Percentiles rank a stretch among this genome's conserved stretches.
Evolutionary conservation across 2,113 vertebrate genomes (phyloP).

Genomic region (Carassius auratus): DNA sequence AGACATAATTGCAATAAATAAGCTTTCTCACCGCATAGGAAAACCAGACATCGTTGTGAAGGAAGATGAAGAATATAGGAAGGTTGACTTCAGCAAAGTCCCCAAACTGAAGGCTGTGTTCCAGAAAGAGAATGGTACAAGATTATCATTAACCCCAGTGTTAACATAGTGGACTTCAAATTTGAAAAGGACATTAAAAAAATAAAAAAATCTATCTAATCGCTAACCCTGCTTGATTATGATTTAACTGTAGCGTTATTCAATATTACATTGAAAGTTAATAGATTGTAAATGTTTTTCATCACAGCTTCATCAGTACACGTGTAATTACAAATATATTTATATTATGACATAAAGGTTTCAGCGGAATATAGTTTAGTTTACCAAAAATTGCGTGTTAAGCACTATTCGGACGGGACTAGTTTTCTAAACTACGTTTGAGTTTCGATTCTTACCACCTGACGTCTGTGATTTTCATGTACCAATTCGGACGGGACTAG

Average conservation of each 20-base stretch:
- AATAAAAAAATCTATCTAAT: not conserved
- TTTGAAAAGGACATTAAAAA: too few species aligned
- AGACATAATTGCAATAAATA: not conserved
- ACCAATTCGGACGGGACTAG: too few species aligned
- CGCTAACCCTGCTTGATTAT: not conserved
- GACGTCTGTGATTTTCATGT: too few species aligned
- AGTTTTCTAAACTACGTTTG: too few species aligned
- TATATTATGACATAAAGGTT: not conserved
- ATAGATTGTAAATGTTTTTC: not conserved
- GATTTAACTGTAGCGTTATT: not conserved
- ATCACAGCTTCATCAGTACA: not conserved
- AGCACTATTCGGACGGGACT: too few species aligned
- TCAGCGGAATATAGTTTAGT: not conserved
- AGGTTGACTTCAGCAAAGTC: slow-evolving; percentile 95
- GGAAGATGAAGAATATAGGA: slow-evolving; percentile 96
- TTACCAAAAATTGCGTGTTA: not conserved
- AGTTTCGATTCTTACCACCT: too few species aligned
- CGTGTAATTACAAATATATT: not conserved
- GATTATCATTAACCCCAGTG: not conserved
- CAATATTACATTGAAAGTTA: not conserved
- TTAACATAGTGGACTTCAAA: not conserved
- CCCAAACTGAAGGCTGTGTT: slow-evolving; percentile 93
- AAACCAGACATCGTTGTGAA: slow-evolving; percentile 87
- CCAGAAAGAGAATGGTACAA: slow-evolving; percentile 92
- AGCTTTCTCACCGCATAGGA: slow-evolving; percentile 70